These are phyloP conservation scores for Apodemus speciosus DNA, from an alignment of 2,113 vertebrate genomes.

Conservation along the genomic window DNA sequence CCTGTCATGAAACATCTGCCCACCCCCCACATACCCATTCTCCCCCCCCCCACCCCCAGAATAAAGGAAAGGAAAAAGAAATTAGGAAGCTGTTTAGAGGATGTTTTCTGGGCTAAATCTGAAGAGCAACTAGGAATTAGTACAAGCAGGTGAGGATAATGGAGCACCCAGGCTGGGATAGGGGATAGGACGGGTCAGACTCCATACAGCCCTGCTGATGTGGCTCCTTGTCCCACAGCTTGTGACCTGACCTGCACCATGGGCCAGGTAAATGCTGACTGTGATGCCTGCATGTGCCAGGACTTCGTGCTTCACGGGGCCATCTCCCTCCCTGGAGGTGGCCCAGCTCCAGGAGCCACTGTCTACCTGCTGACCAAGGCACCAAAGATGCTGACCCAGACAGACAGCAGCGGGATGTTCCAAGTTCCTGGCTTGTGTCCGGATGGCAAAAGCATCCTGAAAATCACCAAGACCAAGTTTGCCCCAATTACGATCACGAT, in stretches of 20 bases:
- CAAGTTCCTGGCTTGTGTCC: constrained; percentile 93
- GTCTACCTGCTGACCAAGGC: constrained; percentile 85
- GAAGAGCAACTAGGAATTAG: neutral
- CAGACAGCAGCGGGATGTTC: constrained; percentile 91
- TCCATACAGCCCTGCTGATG: neutral
- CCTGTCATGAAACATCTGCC: neutral
- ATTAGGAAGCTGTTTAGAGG: neutral
- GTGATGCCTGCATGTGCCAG: constrained; percentile 92
- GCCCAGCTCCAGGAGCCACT: constrained; percentile 87
- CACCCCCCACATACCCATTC: neutral
- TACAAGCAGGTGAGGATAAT: neutral
- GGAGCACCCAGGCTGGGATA: neutral
- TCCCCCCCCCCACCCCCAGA: neutral
- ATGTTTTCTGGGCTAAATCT: neutral
- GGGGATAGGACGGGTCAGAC: neutral
- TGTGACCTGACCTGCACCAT: constrained; percentile 91
- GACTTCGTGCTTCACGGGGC: constrained; percentile 90
- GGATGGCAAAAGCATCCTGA: constrained; percentile 90
- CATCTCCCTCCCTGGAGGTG: constrained; percentile 90
- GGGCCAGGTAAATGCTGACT: constrained; percentile 92
- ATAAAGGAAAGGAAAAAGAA: neutral
- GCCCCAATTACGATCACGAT: constrained; percentile 81
- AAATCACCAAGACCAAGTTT: constrained; percentile 91
- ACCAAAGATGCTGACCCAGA: constrained; percentile 88
- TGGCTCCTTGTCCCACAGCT: constrained; percentile 79